phyloP scores from a whole-genome alignment of 2,888 invertebrate species.

The Hemaris fuciformis region DNA sequence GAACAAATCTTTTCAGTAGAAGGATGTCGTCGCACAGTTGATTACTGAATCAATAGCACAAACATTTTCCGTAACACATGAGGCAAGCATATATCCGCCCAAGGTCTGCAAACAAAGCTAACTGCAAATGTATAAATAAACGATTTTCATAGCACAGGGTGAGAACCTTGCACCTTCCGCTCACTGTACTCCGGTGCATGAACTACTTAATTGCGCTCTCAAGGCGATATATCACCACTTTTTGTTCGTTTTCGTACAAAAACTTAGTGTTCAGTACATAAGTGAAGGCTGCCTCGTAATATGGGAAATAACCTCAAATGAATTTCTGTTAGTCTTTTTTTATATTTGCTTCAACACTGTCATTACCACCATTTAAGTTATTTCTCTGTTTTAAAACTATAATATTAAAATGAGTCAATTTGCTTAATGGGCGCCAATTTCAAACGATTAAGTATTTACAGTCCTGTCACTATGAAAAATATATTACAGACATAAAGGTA shows the following conservation, averaged over 20 bases:
- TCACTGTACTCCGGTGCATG: slow-evolving; percentile 1
- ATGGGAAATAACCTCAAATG: not conserved
- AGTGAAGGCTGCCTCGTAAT: not conserved
- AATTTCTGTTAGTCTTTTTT: not conserved
- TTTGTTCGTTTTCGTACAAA: slow-evolving; percentile 1
- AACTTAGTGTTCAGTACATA: not conserved
- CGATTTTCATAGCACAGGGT: not conserved
- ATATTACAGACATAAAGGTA: too few species aligned
- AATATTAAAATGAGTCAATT: too few species aligned
- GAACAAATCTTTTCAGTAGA: too few species aligned
- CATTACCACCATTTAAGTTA: too few species aligned
- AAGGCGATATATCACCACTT: slow-evolving; percentile 6
- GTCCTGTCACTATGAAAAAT: too few species aligned
- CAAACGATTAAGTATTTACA: too few species aligned
- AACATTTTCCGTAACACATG: not conserved
- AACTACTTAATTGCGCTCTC: slow-evolving; percentile 1
- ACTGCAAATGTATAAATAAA: not conserved
- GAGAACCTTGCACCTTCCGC: slow-evolving; percentile 6
- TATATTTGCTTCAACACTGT: too few species aligned
- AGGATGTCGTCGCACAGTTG: too few species aligned
- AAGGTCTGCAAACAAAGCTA: not conserved
- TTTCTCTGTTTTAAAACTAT: too few species aligned
- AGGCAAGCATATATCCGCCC: not conserved
- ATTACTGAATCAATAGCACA: not conserved
- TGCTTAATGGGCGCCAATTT: too few species aligned